Percentiles rank a stretch among this genome's conserved stretches.
Conservation (phyloP, 1,140 invertebrate species). For the Luehdorfia chinensis region DNA sequence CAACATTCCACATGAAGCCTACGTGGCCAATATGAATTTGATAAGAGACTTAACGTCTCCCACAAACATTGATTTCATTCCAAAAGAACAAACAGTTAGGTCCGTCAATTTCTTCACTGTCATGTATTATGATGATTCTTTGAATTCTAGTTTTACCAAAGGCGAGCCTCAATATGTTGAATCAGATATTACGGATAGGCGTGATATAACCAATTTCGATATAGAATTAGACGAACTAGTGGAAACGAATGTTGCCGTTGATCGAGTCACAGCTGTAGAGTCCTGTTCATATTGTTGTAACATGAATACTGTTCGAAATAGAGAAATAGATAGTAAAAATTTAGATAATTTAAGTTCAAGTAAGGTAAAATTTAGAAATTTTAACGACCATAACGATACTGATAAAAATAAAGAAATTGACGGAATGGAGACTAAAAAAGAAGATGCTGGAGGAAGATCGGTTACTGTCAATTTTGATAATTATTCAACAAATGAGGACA, state of each 20-base stretch:
- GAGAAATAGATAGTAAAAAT: slow-evolving; percentile 17
- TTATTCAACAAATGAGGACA: slow-evolving; percentile 31
- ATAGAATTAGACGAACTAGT: slow-evolving; percentile 8
- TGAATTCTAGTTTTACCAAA: slow-evolving; percentile 24
- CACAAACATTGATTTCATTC: slow-evolving; percentile 32
- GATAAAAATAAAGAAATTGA: slow-evolving; percentile 23
- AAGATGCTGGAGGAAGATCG: slow-evolving; percentile 18
- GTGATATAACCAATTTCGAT: neutral
- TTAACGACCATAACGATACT: slow-evolving; percentile 33
- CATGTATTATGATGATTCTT: slow-evolving; percentile 35
- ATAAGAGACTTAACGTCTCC: slow-evolving; percentile 50
- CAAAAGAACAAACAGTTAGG: slow-evolving; percentile 41
- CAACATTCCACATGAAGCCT: slow-evolving; percentile 30
- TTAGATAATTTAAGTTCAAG: slow-evolving; percentile 20
- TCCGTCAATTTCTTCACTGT: slow-evolving; percentile 60
- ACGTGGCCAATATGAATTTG: slow-evolving; percentile 37
- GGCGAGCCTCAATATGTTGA: slow-evolving; percentile 21
- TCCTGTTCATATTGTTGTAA: slow-evolving; percentile 44
- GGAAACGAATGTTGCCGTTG: too few species aligned
- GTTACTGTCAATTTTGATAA: slow-evolving; percentile 44
- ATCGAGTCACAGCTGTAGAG: too few species aligned
- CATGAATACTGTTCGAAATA: slow-evolving; percentile 18
- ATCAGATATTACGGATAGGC: neutral
- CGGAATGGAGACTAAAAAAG: slow-evolving; percentile 25
- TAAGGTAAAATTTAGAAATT: slow-evolving; percentile 37